Evolutionary conservation across 2,888 invertebrate species (phyloP).

Genomic region (Crepidodera aurea): DNA sequence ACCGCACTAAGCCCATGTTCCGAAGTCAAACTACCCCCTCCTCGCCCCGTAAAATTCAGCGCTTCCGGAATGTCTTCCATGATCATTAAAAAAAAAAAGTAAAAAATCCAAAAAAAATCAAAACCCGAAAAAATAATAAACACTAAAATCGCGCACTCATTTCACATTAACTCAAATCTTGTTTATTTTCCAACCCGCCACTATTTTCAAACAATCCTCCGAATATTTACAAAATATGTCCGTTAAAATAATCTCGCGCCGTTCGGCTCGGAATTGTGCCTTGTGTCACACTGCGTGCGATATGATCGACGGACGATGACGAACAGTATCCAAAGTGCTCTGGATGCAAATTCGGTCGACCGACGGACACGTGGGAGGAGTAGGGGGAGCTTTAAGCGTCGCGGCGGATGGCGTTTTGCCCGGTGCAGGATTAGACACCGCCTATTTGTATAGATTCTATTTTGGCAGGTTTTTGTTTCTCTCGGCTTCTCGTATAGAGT

Average conservation of each 20-base stretch:
- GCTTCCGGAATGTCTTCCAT: conserved; percentile 54
- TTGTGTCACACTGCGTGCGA: not conserved
- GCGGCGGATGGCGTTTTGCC: conserved; percentile 8
- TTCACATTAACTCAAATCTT: conserved; percentile 25
- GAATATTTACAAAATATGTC: conserved; percentile 38
- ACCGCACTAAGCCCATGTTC: conserved; percentile 46
- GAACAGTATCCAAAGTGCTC: conserved; percentile 28
- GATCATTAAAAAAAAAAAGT: conserved; percentile 21
- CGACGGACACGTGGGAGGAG: conserved; percentile 29
- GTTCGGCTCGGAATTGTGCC: not conserved
- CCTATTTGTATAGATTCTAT: conserved; percentile 19
- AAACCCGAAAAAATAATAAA: conserved; percentile 22
- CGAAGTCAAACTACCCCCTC: conserved; percentile 41
- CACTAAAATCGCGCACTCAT: conserved; percentile 31
- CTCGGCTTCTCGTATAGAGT: no score
- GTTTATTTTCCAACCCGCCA: conserved; percentile 30
- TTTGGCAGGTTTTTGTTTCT: not conserved
- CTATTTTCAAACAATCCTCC: conserved; percentile 36
- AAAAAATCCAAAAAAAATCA: conserved; percentile 13
- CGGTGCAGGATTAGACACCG: conserved; percentile 8
- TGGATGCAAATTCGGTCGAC: conserved; percentile 35
- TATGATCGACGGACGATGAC: conserved; percentile 24
- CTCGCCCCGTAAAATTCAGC: conserved; percentile 49
- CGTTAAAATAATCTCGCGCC: conserved; percentile 19
- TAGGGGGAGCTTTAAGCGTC: conserved; percentile 31